Evolutionary conservation across 2,888 invertebrate genomes (phyloP).

Genomic region (Antheraea assamensis): DNA sequence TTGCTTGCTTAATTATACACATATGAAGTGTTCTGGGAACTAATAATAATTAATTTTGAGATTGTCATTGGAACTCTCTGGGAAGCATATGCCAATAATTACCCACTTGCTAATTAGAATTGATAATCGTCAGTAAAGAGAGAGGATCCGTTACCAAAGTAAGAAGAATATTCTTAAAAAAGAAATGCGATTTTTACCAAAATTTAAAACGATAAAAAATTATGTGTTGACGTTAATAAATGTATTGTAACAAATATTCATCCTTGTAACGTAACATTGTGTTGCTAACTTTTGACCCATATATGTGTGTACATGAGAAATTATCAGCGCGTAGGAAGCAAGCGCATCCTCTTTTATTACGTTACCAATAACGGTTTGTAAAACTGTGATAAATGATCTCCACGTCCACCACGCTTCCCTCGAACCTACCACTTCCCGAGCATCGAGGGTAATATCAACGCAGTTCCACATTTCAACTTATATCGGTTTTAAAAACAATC

Average conservation of each 20-base stretch:
- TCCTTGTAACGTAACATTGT: conserved; percentile 54
- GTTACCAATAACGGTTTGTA: conserved; percentile 30
- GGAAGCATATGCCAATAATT: too few relatives aligned
- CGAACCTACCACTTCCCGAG: background rate
- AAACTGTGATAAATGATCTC: conserved; percentile 9
- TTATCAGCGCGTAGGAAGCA: conserved; percentile 62
- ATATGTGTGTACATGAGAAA: conserved; percentile 50
- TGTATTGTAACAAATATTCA: conserved; percentile 31
- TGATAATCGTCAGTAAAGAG: too few relatives aligned
- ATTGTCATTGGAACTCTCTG: too few relatives aligned
- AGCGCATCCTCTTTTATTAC: conserved; percentile 52
- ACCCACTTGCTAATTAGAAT: too few relatives aligned
- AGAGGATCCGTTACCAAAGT: too few relatives aligned
- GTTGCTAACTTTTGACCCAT: conserved; percentile 70
- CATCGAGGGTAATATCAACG: conserved; percentile 22
- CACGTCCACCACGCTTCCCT: conserved; percentile 10
- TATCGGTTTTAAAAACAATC: conserved; percentile 24
- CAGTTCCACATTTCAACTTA: conserved; percentile 22
- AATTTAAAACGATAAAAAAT: background rate
- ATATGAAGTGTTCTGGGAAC: too few relatives aligned
- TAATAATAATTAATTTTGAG: too few relatives aligned
- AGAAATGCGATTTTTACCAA: background rate
- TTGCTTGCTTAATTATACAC: too few relatives aligned
- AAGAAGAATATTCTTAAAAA: too few relatives aligned
- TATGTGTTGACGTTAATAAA: background rate